Evolutionary conservation across 2,888 invertebrate genomes (phyloP).

Genomic region (Rotaria magnacalcarata): DNA sequence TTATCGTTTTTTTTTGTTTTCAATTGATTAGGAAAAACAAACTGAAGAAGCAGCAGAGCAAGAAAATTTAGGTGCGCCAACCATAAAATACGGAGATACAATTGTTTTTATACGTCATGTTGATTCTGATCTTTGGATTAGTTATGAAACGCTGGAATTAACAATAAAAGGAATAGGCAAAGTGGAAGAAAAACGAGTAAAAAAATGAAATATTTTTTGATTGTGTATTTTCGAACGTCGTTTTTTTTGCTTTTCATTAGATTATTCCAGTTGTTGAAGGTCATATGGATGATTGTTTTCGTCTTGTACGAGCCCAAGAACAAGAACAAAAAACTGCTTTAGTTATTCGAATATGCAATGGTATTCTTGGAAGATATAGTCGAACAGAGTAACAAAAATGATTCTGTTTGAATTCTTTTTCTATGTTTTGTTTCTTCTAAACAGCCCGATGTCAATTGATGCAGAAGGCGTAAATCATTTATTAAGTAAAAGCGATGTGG

Average conservation of each 20-base stretch:
- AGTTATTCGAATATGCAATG: slow-evolving; percentile 92
- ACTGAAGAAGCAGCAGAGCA: slow-evolving; percentile 92
- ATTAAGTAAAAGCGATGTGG: slow-evolving; percentile 34
- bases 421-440: not conserved
- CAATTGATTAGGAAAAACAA: slow-evolving; percentile 59
- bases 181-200: slow-evolving; percentile 80
- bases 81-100: slow-evolving; percentile 86
- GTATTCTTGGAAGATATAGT: slow-evolving; percentile 10
- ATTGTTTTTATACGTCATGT: slow-evolving; percentile 96
- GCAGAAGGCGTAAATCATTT: not conserved
- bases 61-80: slow-evolving; percentile 87
- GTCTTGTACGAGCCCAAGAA: slow-evolving; percentile 93
- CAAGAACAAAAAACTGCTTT: slow-evolving; percentile 96
- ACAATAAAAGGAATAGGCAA: slow-evolving; percentile 99
- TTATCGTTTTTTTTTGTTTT: too few species aligned
- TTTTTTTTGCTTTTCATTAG: slow-evolving; percentile 49
- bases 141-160: slow-evolving; percentile 96
- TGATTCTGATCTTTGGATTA: slow-evolving; percentile 89
- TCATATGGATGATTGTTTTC: slow-evolving; percentile 98
- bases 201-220: not conserved
- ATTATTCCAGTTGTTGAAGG: slow-evolving; percentile 96
- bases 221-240: not conserved
- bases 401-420: too few species aligned
- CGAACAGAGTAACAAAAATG: not conserved
- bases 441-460: slow-evolving; percentile 4